Evolutionary conservation across 2,113 vertebrate species (phyloP), one percentile per base, ranked within the genome.

Genomic region (Cochlearius cochlearius): DNA sequence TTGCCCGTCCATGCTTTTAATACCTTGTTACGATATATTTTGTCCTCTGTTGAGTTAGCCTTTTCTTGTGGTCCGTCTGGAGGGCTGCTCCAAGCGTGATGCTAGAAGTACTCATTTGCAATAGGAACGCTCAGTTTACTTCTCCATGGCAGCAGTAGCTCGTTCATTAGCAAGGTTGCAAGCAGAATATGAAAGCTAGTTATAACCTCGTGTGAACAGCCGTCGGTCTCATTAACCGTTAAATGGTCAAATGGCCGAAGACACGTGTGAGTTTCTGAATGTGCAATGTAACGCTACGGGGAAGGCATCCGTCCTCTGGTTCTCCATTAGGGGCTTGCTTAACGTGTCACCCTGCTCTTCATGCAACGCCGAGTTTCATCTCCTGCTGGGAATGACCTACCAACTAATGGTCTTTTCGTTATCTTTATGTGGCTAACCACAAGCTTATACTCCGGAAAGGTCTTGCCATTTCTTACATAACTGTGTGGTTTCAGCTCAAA

Each of bases 281-380:
- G 15, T 45, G 47, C 62, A 26, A 34, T 10, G 7, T 66, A 7
- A 7, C 1, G 0, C 25, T 38, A 9, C 3, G 29, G 79, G 32
- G 69, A 79, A 50, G 60, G 45, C 27, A 43, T 60, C 67, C 39
- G 52, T 75, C 43, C 34, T 79, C 39, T 63, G 60, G 4, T 86
- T 67, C 49, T 74, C 17, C 21, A 1, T 82, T 21, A 92, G 43
- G 43, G 53, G 12, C 49, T 93, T 79, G 20, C 22, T 78, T 75
- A 56, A 63, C 1, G 1, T 39, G 9, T 47, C 62, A 36, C 30
- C 29, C 29, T 52, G 38, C 56, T 92, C 22, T 82, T 81, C 67
- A 15, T 29, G 81, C 20, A 77, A 3, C 15, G 9, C 9, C 8
- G 30, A 22, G 30, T 79, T 90, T 88, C 41, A 18, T 34, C 49